These are phyloP conservation scores for Aleiodes testaceus DNA, from an alignment of 2,888 invertebrate species.

Conservation along the genomic window DNA sequence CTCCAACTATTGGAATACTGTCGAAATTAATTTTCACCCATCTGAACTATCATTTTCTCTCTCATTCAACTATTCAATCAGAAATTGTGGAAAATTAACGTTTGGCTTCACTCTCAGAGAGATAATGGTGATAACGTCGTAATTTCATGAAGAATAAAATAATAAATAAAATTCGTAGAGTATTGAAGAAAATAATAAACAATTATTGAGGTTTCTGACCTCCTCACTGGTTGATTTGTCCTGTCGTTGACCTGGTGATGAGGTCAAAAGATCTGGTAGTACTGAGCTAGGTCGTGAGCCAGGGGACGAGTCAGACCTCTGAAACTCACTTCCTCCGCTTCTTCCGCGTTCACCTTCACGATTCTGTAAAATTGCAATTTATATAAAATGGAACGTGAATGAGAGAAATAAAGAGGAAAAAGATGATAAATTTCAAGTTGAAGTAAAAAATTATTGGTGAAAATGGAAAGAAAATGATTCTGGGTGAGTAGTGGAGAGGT, in stretches of 20 bases:
- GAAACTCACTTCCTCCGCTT: constrained; percentile 76
- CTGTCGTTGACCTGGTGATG: constrained; percentile 88
- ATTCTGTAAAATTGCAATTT: constrained; percentile 63
- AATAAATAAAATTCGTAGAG: constrained; percentile 11
- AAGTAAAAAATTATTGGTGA: constrained; percentile 27
- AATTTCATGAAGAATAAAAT: neutral
- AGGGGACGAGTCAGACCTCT: constrained; percentile 74
- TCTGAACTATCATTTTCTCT: neutral
- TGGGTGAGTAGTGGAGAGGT: no score
- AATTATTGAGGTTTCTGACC: constrained; percentile 77
- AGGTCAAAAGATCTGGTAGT: constrained; percentile 94
- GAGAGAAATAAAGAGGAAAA: constrained; percentile 16
- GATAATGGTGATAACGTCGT: constrained; percentile 13
- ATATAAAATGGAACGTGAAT: constrained; percentile 43
- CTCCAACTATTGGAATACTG: constrained; percentile 26
- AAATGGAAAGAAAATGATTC: constrained; percentile 4
- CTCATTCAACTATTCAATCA: neutral
- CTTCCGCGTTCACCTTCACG: constrained; percentile 70
- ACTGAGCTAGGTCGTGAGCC: constrained; percentile 91
- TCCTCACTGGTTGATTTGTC: constrained; percentile 97
- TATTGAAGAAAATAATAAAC: constrained; percentile 28
- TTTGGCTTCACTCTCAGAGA: neutral
- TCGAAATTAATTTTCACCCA: constrained; percentile 24
- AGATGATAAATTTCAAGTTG: constrained; percentile 14
- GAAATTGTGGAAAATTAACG: neutral